Evolutionary conservation across 1,140 invertebrate genomes (phyloP).

Genomic region (Zaprionus ornatus): DNA sequence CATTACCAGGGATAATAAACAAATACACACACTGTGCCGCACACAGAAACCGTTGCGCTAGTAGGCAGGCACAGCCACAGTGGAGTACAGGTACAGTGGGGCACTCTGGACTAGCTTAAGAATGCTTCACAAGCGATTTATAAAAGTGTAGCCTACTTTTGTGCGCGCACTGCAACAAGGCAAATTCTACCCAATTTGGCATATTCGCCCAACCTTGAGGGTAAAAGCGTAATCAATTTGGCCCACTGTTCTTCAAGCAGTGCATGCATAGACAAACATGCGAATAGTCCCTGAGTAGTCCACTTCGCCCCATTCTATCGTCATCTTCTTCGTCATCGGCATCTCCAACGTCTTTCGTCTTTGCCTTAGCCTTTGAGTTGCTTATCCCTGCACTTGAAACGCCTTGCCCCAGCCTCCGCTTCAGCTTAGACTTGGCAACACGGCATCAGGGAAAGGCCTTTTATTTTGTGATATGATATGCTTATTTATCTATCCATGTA

Average conservation of each 20-base stretch:
- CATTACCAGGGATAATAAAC: slow-evolving; percentile 78
- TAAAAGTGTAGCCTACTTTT: background rate
- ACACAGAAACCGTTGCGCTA: background rate
- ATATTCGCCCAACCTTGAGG: background rate
- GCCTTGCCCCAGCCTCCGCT: background rate
- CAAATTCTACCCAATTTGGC: background rate
- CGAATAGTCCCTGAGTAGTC: background rate
- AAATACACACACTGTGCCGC: slow-evolving; percentile 49
- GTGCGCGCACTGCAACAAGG: no score
- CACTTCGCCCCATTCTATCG: background rate
- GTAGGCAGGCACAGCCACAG: slow-evolving; percentile 17
- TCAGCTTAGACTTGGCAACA: background rate
- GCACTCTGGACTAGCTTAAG: background rate
- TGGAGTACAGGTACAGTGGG: slow-evolving; percentile 10
- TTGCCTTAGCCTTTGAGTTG: slow-evolving; percentile 16
- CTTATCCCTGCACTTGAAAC: slow-evolving; percentile 19
- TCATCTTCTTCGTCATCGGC: background rate
- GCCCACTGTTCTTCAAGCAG: background rate
- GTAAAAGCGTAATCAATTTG: background rate
- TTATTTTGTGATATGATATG: slow-evolving; percentile 11
- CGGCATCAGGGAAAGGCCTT: slow-evolving; percentile 8
- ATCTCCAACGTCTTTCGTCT: background rate
- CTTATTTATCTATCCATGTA: background rate
- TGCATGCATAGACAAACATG: background rate
- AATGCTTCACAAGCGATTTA: no score